phyloP scores from a whole-genome alignment of 2,888 invertebrate genomes.

The Eupithecia pulchellata region DNA sequence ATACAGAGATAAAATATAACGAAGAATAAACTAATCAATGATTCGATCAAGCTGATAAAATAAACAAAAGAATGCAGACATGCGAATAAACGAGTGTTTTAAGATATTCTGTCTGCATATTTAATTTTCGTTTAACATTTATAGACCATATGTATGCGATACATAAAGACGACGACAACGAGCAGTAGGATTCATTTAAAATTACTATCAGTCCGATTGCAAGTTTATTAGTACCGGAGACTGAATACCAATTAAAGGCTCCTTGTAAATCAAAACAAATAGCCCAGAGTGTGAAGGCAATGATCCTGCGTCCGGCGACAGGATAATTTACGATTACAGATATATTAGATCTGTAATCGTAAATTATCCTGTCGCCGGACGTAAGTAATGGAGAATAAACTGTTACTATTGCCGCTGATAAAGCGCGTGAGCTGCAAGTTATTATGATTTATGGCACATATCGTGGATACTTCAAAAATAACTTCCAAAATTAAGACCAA shows the following conservation, averaged over 20 bases:
- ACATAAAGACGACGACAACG: slow-evolving; percentile 1
- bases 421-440: slow-evolving; percentile 73
- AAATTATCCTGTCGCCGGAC: slow-evolving; percentile 34
- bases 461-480: slow-evolving; percentile 65
- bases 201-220: slow-evolving; percentile 17
- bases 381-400: slow-evolving; percentile 57
- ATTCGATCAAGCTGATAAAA: not conserved
- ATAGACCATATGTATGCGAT: not conserved
- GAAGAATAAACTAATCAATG: not conserved
- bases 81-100: not conserved
- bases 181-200: slow-evolving; percentile 13
- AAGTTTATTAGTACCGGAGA: slow-evolving; percentile 31
- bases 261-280: slow-evolving; percentile 40
- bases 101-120: slow-evolving; percentile 1
- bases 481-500: not conserved
- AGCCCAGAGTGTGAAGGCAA: slow-evolving; percentile 17
- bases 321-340: too few species aligned
- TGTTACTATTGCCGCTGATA: slow-evolving; percentile 78
- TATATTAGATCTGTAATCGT: slow-evolving; percentile 24
- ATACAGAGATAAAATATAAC: not conserved
- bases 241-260: slow-evolving; percentile 33
- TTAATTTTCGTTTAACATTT: slow-evolving; percentile 4
- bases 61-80: not conserved
- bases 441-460: slow-evolving; percentile 71
- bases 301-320: too few species aligned